A percentile compares a stretch with the other conserved stretches of the same genome.
phyloP scores from a whole-genome alignment of 2,888 invertebrate species.

The Tuberolachnus salignus region DNA sequence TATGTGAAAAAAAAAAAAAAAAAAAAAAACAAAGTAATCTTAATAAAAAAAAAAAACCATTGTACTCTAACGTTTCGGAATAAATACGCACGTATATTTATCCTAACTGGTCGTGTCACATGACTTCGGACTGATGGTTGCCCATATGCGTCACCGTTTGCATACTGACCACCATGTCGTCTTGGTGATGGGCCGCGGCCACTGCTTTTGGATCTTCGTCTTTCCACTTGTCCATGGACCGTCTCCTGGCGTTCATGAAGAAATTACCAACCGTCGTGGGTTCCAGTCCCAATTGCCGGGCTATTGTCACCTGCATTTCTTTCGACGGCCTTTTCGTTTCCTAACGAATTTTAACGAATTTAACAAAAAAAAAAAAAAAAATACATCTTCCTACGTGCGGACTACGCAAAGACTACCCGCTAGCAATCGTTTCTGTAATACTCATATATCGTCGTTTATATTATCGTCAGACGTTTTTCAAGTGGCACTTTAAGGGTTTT shows the following conservation, averaged over 20 bases:
- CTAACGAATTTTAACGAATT: slow-evolving; percentile 65
- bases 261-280: slow-evolving; percentile 99
- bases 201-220: slow-evolving; percentile 81
- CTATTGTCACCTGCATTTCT: slow-evolving; percentile 99
- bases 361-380: neutral
- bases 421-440: no score
- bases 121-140: slow-evolving; percentile 49
- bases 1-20: slow-evolving; percentile 14
- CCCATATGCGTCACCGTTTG: slow-evolving; percentile 48
- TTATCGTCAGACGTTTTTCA: neutral
- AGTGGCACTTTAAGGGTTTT: neutral
- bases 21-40: no score
- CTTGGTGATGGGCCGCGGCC: slow-evolving; percentile 63
- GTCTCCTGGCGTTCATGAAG: slow-evolving; percentile 99
- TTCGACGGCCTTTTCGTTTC: slow-evolving; percentile 99
- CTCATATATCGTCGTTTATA: neutral
- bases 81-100: slow-evolving; percentile 19
- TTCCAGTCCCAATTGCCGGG: slow-evolving; percentile 93
- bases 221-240: slow-evolving; percentile 98
- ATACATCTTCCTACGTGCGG: no score
- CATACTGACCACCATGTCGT: slow-evolving; percentile 46
- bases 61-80: slow-evolving; percentile 36
- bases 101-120: slow-evolving; percentile 53
- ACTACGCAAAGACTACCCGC: no score
- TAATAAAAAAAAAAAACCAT: slow-evolving; percentile 30